These are phyloP conservation scores for Salvelinus fontinalis DNA, from an alignment of 2,113 vertebrate species.

Conservation along the genomic window DNA sequence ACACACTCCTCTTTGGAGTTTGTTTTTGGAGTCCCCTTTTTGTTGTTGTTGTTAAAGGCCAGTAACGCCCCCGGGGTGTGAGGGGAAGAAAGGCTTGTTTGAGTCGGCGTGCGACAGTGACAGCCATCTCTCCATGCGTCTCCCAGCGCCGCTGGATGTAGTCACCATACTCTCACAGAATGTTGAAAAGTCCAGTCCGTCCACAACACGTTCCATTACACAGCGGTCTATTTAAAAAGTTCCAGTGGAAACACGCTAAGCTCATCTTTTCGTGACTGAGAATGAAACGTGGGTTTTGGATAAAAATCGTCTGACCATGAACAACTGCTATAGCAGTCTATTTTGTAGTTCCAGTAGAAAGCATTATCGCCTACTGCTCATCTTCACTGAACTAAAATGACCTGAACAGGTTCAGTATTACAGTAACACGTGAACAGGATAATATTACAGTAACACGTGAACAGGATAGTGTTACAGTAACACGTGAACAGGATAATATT, in stretches of 20 bases:
- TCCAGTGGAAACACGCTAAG: background rate
- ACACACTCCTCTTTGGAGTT: slow-evolving; percentile 43
- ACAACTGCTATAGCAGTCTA: too few species aligned
- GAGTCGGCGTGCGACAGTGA: slow-evolving; percentile 40
- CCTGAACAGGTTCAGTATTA: too few species aligned
- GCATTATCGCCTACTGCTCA: too few species aligned
- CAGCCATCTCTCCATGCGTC: slow-evolving; percentile 36
- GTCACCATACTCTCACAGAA: slow-evolving; percentile 24
- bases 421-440: too few species aligned
- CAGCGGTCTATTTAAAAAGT: background rate
- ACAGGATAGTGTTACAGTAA: too few species aligned
- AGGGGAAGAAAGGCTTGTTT: slow-evolving; percentile 12
- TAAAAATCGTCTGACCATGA: too few species aligned
- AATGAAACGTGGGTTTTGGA: too few species aligned
- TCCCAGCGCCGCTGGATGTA: slow-evolving; percentile 1
- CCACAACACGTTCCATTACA: too few species aligned
- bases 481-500: too few species aligned
- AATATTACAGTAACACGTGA: too few species aligned
- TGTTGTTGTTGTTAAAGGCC: slow-evolving; percentile 49
- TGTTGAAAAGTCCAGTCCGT: slow-evolving; percentile 24
- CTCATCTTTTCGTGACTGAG: background rate
- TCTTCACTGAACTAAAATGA: too few species aligned
- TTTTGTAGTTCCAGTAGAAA: too few species aligned
- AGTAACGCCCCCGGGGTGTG: slow-evolving; percentile 41
- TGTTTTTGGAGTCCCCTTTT: slow-evolving; percentile 41